These are phyloP conservation scores for Drosophila sucinea DNA, from an alignment of 1,140 invertebrate species.

Conservation along the genomic window DNA sequence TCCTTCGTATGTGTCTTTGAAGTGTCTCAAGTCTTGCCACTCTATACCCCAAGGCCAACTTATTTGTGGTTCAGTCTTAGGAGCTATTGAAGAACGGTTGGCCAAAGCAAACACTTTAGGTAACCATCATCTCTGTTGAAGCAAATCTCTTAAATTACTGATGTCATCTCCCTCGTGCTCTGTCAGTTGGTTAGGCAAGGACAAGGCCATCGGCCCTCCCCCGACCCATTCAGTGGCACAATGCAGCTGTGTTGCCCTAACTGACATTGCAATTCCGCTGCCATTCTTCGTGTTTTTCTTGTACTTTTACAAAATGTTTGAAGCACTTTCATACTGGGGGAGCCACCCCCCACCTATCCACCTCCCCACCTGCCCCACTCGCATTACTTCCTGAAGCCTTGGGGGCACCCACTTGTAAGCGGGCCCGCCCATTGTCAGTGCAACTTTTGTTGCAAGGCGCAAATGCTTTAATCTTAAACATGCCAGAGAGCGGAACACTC, in stretches of 20 bases:
- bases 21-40: neutral
- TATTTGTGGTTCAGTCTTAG: conserved; percentile 4
- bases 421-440: conserved; percentile 71
- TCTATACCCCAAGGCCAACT: neutral
- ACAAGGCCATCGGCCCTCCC: conserved; percentile 58
- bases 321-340: conserved; percentile 61
- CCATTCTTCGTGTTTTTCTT: conserved; percentile 70
- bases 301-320: conserved; percentile 64
- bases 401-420: conserved; percentile 58
- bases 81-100: neutral
- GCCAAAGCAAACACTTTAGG: conserved; percentile 13
- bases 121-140: conserved; percentile 22
- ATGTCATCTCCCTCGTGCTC: conserved; percentile 44
- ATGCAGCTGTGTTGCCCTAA: conserved; percentile 33
- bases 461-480: conserved; percentile 79
- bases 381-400: conserved; percentile 24
- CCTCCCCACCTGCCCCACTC: neutral
- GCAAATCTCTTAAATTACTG: conserved; percentile 70
- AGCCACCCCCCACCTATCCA: neutral
- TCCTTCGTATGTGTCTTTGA: too few species aligned
- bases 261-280: conserved; percentile 47
- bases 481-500: conserved; percentile 76
- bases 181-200: conserved; percentile 68
- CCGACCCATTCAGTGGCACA: conserved; percentile 39
- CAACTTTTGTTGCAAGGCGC: conserved; percentile 77